Percentiles rank a stretch among this genome's conserved stretches.
These are phyloP conservation scores for Spinibarbus caldwelli DNA, from an alignment of 2,797 vertebrate genomes.

Conservation along the genomic window DNA sequence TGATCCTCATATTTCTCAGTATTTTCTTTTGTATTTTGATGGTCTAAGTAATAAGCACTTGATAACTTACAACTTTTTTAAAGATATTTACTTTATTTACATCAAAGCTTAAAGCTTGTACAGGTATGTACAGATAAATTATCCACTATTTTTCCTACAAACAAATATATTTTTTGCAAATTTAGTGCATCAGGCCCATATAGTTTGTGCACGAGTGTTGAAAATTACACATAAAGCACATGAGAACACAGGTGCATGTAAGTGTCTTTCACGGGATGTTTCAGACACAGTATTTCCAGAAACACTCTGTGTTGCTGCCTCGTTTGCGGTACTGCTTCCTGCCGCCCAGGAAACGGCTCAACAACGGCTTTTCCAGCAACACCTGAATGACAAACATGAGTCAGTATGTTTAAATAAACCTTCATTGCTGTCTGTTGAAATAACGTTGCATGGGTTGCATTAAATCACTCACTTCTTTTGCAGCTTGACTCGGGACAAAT, in stretches of 20 bases:
- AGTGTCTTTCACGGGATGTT: background rate
- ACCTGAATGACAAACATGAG: slow-evolving; percentile 28
- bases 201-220: slow-evolving; percentile 15
- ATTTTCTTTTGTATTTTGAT: background rate
- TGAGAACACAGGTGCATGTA: too few species aligned
- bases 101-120: slow-evolving; percentile 9
- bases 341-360: slow-evolving; percentile 55
- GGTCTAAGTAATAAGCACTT: background rate
- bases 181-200: slow-evolving; percentile 4
- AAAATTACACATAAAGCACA: background rate
- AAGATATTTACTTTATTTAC: slow-evolving; percentile 54
- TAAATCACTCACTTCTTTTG: slow-evolving; percentile 57
- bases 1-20: background rate
- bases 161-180: slow-evolving; percentile 5
- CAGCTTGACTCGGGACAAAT: slow-evolving; percentile 47
- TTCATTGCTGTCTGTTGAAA: background rate
- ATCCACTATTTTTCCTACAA: background rate
- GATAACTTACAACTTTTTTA: background rate
- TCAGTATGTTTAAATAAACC: background rate
- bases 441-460: background rate
- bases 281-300: slow-evolving; percentile 70
- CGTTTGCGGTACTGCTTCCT: slow-evolving; percentile 61
- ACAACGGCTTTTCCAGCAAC: slow-evolving; percentile 54
- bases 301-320: slow-evolving; percentile 63
- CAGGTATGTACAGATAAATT: slow-evolving; percentile 44